Conservation (phyloP, 2,113 vertebrate species). For the Cyanoderma ruficeps region DNA sequence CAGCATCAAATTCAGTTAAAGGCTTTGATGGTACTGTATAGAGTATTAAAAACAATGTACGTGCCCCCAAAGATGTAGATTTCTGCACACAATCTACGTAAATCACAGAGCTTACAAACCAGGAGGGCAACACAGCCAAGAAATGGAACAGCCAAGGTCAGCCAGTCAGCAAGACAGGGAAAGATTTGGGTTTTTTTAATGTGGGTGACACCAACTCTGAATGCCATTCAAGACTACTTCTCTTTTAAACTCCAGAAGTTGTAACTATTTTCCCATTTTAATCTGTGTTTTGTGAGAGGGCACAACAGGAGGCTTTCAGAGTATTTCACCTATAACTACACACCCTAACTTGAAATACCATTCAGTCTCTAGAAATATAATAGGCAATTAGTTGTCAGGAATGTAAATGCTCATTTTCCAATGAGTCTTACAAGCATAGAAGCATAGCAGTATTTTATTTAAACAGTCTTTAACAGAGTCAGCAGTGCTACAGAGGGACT, state of each 20-base stretch:
- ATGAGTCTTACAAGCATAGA: background rate
- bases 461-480: background rate
- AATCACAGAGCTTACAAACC: background rate
- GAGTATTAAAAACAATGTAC: background rate
- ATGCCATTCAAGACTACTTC: background rate
- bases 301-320: background rate
- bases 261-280: background rate
- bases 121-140: background rate
- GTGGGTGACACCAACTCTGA: background rate
- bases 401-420: constrained; percentile 15
- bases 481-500: background rate
- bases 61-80: background rate
- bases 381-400: background rate
- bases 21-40: background rate
- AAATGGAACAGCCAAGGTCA: background rate
- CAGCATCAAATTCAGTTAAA: background rate
- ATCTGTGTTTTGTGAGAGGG: background rate
- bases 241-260: background rate
- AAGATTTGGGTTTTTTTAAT: background rate
- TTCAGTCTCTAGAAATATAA: background rate
- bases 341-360: background rate
- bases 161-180: background rate
- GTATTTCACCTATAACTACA: background rate
- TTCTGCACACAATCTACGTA: background rate
- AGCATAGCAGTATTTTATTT: background rate